Conservation (phyloP, 1,140 invertebrate genomes). For the Anastrepha ludens region DNA sequence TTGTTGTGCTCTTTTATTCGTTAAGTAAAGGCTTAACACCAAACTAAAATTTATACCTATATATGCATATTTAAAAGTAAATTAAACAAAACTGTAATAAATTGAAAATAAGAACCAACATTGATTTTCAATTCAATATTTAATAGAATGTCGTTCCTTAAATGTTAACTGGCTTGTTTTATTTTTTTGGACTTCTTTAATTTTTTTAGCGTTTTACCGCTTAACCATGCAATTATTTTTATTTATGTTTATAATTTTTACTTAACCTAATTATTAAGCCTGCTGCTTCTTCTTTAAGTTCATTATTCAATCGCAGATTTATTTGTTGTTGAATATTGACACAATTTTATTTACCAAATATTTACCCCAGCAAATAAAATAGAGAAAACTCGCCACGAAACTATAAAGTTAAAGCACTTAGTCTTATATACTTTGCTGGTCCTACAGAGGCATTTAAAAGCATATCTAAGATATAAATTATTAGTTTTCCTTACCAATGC, state of each 20-base stretch:
- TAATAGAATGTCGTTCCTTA: background rate
- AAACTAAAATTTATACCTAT: background rate
- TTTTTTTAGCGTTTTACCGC: background rate
- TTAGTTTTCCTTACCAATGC: too few relatives aligned
- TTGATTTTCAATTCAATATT: background rate
- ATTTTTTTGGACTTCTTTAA: background rate
- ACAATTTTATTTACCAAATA: too few relatives aligned
- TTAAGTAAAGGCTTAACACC: conserved; percentile 5
- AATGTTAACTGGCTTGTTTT: background rate
- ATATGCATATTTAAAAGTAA: background rate
- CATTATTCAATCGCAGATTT: background rate
- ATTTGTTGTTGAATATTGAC: background rate
- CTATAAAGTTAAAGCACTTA: too few relatives aligned
- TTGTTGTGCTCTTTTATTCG: background rate
- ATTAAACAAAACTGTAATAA: background rate
- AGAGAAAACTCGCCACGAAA: too few relatives aligned
- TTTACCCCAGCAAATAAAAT: too few relatives aligned
- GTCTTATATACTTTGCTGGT: too few relatives aligned
- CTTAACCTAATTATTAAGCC: background rate
- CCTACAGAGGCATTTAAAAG: too few relatives aligned
- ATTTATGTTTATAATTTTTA: background rate
- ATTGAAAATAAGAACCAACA: too few relatives aligned
- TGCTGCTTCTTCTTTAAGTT: background rate
- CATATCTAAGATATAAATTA: too few relatives aligned
- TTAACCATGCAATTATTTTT: background rate